Evolutionary conservation across 1,140 invertebrate species (phyloP), one percentile per base, ranked within the genome.

Genomic region (Bombus breviceps): DNA sequence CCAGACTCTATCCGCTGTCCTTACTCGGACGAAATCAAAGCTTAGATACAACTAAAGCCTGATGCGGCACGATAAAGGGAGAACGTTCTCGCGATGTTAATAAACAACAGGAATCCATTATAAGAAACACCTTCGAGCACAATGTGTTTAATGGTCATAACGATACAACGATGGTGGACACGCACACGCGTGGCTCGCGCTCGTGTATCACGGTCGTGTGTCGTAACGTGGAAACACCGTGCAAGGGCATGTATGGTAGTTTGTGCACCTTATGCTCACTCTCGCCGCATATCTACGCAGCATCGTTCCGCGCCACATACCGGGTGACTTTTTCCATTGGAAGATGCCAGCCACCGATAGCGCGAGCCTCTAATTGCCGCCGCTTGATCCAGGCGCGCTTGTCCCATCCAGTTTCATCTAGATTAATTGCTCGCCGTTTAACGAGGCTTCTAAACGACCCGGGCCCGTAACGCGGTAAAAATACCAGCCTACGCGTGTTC

Each of bases 41-140:
- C 34, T 66, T 39, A 37, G 53, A 43, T 68, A 78, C 62, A 72
- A 72, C 53, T 86, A 57, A 78, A 86, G 41, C 43, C 76, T 66
- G 74, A 84, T 79, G 41, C 83, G 41, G 62, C 53, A 69, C 79
- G 89, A 81, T 75, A 84, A 64, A 57, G 57, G 41, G 75, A 22
- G 64, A 57, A 47, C 74, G 53, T 62, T 18, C 78, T 73, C 74
- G 72, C 83, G 83, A 73, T 59, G 89, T 88, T 91, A 88, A 91
- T 91, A 91, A 91, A 85, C 88, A 89, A 89, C 86, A 78, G 79
- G 88, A 86, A 84, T 89, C 83, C 84, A 91, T 91, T 91, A 88
- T 89, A 83, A 83, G 75, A 81, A 89, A 89, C 90, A 88, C 88
- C 81, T 89, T 75, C 39, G 71, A 81, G 83, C 84, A 86, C 81